Evolutionary conservation across 2,113 vertebrate species (phyloP), one percentile per base, ranked within the genome.

Genomic region (Hiodon alosoides): DNA sequence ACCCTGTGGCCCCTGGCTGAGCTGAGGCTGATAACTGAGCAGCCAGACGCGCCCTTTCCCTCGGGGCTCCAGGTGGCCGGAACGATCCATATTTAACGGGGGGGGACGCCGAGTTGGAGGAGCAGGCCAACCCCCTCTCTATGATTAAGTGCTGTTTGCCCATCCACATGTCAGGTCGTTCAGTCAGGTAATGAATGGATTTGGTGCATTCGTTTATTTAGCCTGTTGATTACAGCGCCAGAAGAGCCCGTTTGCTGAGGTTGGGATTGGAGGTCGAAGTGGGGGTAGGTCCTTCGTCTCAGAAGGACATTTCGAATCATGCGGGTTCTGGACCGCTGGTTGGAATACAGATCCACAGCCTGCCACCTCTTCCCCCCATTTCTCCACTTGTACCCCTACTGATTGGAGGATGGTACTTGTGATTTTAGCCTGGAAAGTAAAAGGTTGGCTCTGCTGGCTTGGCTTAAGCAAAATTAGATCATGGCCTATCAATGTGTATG

Each of bases 151-250:
- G 72, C 67, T 79, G 81, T 78, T 84, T 83, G 79, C 68, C 82
- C 79, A 48, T 68, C 71, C 58, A 65, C 65, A 76, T 77, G 58
- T 55, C 69, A 79, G 79, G 70, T 61, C 60, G 77, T 79, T 80
- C 60, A 66, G n/a, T 67, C 74, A 71, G 78, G 76, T 75, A 77
- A 76, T 84, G 78, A 83, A 82, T 78, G 60, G 73, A 72, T 72
- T 1, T 5, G 16, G 71, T 75, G 83, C 78, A 84, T 87, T 82
- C 84, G 76, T 74, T 74, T 80, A 73, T 82, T 85, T 77, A 84
- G 71, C 77, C 68, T 76, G n/a, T 60, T 81, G 68, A 87, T 83
- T 83, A 82, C 83, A 14, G 82, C 73, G 73, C 69, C 55, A 55
- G 10, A 74, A 61, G 48, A 67, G 31, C 70, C 7, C 10, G 54